These are phyloP conservation scores for Achatina immaculata DNA, from an alignment of 1,140 invertebrate species.

Conservation along the genomic window DNA sequence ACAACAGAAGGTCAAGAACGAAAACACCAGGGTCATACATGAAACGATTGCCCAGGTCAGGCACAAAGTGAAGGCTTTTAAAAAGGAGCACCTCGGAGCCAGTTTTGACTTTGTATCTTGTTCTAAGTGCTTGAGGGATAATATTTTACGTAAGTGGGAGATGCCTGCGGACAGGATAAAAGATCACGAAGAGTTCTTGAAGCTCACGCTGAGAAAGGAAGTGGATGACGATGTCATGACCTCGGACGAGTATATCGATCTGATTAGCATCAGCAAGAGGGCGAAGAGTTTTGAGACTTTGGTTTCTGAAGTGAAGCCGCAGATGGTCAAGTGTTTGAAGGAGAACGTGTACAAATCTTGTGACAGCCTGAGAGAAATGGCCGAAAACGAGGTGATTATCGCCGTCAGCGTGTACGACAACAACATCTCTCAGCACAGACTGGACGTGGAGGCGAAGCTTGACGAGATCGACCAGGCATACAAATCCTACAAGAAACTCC, in stretches of 20 bases:
- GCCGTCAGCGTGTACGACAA: background rate
- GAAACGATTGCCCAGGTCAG: background rate
- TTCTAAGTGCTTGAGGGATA: background rate
- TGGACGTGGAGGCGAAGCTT: background rate
- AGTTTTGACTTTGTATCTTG: background rate
- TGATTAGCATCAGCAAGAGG: background rate
- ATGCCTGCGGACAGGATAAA: background rate
- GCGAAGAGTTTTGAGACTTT: background rate
- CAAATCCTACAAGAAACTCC: background rate
- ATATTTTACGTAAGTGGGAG: background rate
- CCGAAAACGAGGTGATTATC: background rate
- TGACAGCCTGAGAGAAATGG: conserved; percentile 13
- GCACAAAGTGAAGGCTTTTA: conserved; percentile 6
- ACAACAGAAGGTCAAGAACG: background rate
- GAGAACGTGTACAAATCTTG: background rate
- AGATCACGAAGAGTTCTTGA: background rate
- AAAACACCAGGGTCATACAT: background rate
- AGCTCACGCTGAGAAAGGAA: background rate
- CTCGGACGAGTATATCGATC: conserved; percentile 5
- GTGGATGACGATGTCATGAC: background rate
- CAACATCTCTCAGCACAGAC: background rate
- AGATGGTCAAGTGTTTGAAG: background rate
- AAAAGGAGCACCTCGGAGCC: background rate
- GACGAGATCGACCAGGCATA: background rate
- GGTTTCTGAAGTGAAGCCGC: background rate